Conservation (phyloP, 2,113 vertebrate species). For the Pteronura brasiliensis region DNA sequence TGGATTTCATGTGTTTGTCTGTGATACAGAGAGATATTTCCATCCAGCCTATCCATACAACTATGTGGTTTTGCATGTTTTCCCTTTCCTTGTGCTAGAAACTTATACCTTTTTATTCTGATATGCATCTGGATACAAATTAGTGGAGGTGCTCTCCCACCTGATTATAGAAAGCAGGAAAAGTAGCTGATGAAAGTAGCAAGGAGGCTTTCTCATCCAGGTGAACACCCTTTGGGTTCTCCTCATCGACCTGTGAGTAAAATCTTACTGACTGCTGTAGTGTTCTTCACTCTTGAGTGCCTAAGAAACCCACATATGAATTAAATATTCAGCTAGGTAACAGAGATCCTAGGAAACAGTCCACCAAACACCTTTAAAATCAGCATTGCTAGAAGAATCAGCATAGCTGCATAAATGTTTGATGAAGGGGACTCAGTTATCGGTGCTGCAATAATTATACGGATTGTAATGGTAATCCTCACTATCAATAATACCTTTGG, state of each 20-base stretch:
- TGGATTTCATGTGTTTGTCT: background rate
- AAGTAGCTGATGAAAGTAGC: background rate
- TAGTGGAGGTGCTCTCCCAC: background rate
- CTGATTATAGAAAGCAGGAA: background rate
- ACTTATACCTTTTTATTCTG: background rate
- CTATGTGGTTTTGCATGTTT: background rate
- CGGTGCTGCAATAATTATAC: slow-evolving; percentile 77
- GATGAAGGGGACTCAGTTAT: slow-evolving; percentile 72
- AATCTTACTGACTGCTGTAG: background rate
- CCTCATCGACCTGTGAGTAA: background rate
- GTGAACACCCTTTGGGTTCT: background rate
- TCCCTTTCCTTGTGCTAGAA: background rate
- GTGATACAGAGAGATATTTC: background rate
- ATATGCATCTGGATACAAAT: background rate
- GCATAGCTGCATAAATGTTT: slow-evolving; percentile 79
- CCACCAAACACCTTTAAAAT: slow-evolving; percentile 54
- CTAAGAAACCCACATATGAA: background rate
- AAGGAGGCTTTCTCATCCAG: background rate
- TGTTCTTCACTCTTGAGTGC: background rate
- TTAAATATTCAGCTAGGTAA: slow-evolving; percentile 43
- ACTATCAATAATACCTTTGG: slow-evolving; percentile 75
- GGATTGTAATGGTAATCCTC: slow-evolving; percentile 79
- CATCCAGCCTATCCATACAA: background rate
- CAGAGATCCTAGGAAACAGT: slow-evolving; percentile 43
- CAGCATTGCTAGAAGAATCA: slow-evolving; percentile 1